Base-by-base conservation (phyloP, 2,797 vertebrate genomes). In the Gadopsis bispinosus region DNA sequence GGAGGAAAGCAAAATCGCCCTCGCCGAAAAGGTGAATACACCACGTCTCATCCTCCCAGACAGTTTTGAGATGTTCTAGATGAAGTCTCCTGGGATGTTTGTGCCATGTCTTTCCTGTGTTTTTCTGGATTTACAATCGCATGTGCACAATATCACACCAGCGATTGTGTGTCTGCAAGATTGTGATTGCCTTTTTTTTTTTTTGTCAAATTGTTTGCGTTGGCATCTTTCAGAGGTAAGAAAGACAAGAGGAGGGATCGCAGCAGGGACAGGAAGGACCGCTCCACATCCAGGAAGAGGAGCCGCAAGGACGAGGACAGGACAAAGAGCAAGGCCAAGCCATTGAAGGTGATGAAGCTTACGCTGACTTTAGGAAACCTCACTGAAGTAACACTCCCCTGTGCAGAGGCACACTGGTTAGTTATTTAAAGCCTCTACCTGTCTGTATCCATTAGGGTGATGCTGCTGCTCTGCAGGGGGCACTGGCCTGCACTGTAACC, bases 241-340 rank as follows among this genome's bases (percentile, higher is more conserved):
- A 98, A 97, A 80, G 97, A 98, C 79, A 96, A 95, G 91, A 97
- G 94, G 88, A 95, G 93, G 89, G 97, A 96, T 59, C 91, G 94
- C 85, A 96, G 96, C 88, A 93, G 90, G 81, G 97, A 98, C 83
- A 93, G 93, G 53, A 95, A 93, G 81, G 96, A 96, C 9, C 91
- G 88, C 1, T 97, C 96, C 41, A 80, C 94, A 0, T 97, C 96
- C 51, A 96, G 95, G 87, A 97, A 95, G 92, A 97, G 95, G 92
- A 96, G 91, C 84, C 95, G 92, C 87, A 96, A 95, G 91, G 96
- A 98, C 55, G 95, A 94, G 77, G 97, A 97, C 4, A 92, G 92
- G 20, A 94, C 92, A 66, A 96, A 93, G 43, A 87, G 78, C 81
- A 94, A 82, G 69, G 62, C 87, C 39, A 79, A 66, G 39, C 67